A percentile compares a stretch with the other conserved stretches of the same genome.
Evolutionary conservation across 2,888 invertebrate genomes (phyloP).

Genomic region (Drosophila suboccidentalis): DNA sequence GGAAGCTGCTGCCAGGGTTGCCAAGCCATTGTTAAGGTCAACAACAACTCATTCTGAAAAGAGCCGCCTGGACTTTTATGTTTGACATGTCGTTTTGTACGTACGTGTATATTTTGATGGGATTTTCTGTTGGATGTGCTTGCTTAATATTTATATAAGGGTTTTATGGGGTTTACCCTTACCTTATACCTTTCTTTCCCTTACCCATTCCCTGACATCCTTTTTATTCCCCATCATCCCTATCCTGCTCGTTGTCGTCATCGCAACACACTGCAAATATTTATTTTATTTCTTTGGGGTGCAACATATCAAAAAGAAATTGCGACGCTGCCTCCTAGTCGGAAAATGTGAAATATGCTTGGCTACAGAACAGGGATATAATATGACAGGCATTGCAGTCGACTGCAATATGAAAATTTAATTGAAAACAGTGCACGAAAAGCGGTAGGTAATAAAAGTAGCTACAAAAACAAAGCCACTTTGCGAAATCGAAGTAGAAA

Average conservation of each 20-base stretch:
- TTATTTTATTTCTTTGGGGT: conserved; percentile 54
- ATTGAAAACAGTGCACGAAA: conserved; percentile 32
- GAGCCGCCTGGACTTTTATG: conserved; percentile 42
- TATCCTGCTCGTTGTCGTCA: conserved; percentile 23
- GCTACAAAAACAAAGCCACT: conserved; percentile 9
- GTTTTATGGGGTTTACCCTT: conserved; percentile 39
- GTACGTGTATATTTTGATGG: conserved; percentile 52
- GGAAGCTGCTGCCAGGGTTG: conserved; percentile 35
- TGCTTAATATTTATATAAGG: conserved; percentile 62
- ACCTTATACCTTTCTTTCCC: background rate
- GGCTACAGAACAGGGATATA: conserved; percentile 11
- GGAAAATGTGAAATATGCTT: conserved; percentile 29
- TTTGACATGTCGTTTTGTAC: conserved; percentile 45
- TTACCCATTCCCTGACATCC: background rate
- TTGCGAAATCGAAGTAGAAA: conserved; percentile 8
- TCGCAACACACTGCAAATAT: conserved; percentile 53
- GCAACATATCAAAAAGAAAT: conserved; percentile 46
- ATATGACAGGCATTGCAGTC: conserved; percentile 21
- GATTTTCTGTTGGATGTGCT: conserved; percentile 50
- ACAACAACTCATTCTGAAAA: conserved; percentile 40
- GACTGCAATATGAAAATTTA: conserved; percentile 36
- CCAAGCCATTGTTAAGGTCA: conserved; percentile 67
- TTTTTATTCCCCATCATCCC: background rate
- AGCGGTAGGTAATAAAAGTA: conserved; percentile 4
- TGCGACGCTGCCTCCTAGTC: conserved; percentile 19